A percentile compares a stretch with the other conserved stretches of the same genome.
phyloP scores from a whole-genome alignment of 2,888 invertebrate genomes.

The Apodemia zela region DNA sequence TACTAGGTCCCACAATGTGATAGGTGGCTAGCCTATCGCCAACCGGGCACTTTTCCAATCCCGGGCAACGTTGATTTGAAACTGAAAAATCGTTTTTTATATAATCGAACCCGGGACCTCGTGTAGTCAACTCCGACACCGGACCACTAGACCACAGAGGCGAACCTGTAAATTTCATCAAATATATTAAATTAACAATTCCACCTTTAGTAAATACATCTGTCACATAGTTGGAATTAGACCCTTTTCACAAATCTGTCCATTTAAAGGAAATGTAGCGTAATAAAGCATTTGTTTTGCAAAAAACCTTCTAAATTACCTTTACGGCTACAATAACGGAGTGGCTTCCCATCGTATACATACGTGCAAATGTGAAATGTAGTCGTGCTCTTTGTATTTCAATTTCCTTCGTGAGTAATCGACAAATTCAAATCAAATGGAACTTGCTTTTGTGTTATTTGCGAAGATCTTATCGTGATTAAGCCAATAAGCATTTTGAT shows the following conservation, averaged over 20 bases:
- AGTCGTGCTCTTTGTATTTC: conserved; percentile 6
- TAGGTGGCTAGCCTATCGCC: too few relatives aligned
- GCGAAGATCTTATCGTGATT: not conserved
- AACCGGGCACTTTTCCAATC: too few relatives aligned
- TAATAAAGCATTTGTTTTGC: conserved; percentile 1
- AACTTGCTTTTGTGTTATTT: not conserved
- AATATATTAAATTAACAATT: too few relatives aligned
- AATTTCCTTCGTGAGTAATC: conserved; percentile 14
- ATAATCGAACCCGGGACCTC: too few relatives aligned
- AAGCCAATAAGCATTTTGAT: not conserved
- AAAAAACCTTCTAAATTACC: conserved; percentile 9
- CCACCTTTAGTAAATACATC: too few relatives aligned
- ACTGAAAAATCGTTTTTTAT: too few relatives aligned
- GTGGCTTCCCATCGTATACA: not conserved
- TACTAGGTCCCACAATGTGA: too few relatives aligned
- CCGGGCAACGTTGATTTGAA: too few relatives aligned
- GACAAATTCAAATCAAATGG: conserved; percentile 9
- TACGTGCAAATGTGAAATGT: conserved; percentile 11
- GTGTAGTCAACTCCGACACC: too few relatives aligned
- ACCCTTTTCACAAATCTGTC: not conserved
- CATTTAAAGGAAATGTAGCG: not conserved
- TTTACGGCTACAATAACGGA: conserved; percentile 3
- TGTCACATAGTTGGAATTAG: not conserved
- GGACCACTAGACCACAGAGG: too few relatives aligned
- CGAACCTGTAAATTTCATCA: too few relatives aligned